Base-by-base conservation (phyloP, 2,888 invertebrate genomes). In the Nephrotoma appendiculata region DNA sequence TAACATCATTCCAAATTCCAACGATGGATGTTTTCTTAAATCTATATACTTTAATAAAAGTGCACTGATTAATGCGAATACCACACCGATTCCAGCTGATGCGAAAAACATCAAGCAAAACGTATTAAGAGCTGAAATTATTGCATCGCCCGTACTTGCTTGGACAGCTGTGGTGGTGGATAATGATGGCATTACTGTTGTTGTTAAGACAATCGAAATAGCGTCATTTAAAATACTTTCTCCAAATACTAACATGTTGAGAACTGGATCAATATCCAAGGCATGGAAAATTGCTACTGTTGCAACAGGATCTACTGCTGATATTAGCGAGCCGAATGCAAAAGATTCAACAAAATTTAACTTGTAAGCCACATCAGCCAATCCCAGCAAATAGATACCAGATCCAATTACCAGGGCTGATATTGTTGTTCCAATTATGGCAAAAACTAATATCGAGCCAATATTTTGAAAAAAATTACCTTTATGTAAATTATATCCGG, bases 181-280 rank as follows among this genome's bases (percentile, higher is more conserved):
- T 41, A 57, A n/a, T 52, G 86, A 31, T 1, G 52, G 86, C 44
- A 96, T 92, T 3, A 96, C 95, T 4, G 97, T 96, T 88, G 98
- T 98, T 0, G 99, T 99, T 86, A 99, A 92, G 0, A 99, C 99
- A 92, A 99, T 99, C 42, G 99, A 96, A 87, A 99, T 98, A 44
- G 99, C 99, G 94, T 99, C 99, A 92, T 99, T 99, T 5, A 99
- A 93, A 89, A 92, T 92, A 87, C 92, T 92, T 90, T 94, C 94
- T 42, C 98, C 99, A 93, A 99, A 99, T 1, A 99, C 99, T 92
- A 99, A 95, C 99, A 99, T 99, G 93, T 99, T 99, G 0, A 99
- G 93, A 5, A 99, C 96, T 0, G 98, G 98, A 91, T 99, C 99
- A 0, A 99, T 97, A 91, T 99, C 97, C 42, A 99, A 92, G 1